Percentiles rank a stretch among this genome's conserved stretches.
phyloP scores from a whole-genome alignment of 2,113 vertebrate genomes.

The Lepisosteus osseus region DNA sequence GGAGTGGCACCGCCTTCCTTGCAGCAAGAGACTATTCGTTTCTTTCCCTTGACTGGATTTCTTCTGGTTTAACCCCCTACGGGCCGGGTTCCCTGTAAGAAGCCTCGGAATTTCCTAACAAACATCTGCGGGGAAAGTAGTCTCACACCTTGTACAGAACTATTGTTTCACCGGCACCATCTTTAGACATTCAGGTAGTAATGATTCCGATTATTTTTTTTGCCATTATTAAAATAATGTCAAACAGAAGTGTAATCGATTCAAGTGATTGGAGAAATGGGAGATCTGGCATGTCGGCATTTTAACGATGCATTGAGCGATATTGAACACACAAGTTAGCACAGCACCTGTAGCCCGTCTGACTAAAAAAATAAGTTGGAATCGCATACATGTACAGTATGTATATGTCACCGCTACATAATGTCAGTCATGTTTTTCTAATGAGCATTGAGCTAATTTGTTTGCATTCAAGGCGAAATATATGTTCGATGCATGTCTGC shows the following conservation, averaged over 20 bases:
- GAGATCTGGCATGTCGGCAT: too few relatives aligned
- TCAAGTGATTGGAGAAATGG: too few relatives aligned
- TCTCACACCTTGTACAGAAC: neutral
- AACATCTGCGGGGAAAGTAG: neutral
- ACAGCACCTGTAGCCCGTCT: neutral
- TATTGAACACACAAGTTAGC: neutral
- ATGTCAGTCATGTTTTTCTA: too few relatives aligned
- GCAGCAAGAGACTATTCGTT: neutral
- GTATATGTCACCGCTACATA: too few relatives aligned
- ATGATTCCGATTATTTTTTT: neutral
- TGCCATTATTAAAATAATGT: neutral
- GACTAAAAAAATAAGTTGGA: too few relatives aligned
- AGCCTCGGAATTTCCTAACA: constrained; percentile 15
- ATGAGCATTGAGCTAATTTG: too few relatives aligned
- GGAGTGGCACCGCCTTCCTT: neutral
- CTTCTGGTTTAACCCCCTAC: neutral
- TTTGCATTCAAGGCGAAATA: too few relatives aligned
- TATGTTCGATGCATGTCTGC: too few relatives aligned
- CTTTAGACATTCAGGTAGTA: neutral
- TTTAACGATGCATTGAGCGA: too few relatives aligned
- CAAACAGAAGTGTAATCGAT: too few relatives aligned
- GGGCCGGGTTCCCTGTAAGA: neutral
- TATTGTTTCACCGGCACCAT: neutral
- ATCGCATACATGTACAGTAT: too few relatives aligned
- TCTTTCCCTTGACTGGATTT: neutral